phyloP scores from a whole-genome alignment of 1,140 invertebrate species.

The Drosophila lini region DNA sequence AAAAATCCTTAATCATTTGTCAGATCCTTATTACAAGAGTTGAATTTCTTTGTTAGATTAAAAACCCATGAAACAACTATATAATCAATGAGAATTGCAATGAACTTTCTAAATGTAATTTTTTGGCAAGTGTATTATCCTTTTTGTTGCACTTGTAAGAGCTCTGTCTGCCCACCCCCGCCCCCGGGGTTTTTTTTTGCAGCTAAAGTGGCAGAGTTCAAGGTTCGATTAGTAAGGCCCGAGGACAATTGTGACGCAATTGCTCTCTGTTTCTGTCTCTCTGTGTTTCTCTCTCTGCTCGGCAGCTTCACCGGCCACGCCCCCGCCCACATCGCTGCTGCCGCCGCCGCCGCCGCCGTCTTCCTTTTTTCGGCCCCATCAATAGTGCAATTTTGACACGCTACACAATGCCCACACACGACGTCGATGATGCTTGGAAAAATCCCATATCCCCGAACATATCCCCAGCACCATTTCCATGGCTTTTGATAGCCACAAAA shows the following conservation, averaged over 20 bases:
- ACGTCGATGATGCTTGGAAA: conserved; percentile 23
- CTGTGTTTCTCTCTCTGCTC: not conserved
- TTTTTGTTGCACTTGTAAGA: conserved; percentile 41
- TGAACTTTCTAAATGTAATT: not conserved
- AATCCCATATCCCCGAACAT: conserved; percentile 18
- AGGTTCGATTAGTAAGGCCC: conserved; percentile 48
- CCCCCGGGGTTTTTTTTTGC: not conserved
- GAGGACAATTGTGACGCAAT: conserved; percentile 64
- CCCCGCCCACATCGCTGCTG: conserved; percentile 7
- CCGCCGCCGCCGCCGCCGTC: not conserved
- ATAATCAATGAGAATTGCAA: not conserved
- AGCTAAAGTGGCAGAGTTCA: conserved; percentile 42
- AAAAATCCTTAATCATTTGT: not conserved
- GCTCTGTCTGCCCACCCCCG: conserved; percentile 29
- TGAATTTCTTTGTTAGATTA: no score
- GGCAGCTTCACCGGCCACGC: conserved; percentile 29
- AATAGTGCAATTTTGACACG: conserved; percentile 39
- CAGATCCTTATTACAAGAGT: not conserved
- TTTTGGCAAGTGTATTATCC: conserved; percentile 38
- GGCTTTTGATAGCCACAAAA: conserved; percentile 56
- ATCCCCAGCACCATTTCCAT: conserved; percentile 33
- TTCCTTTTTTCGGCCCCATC: conserved; percentile 7
- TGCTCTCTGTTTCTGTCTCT: conserved; percentile 21
- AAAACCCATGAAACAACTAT: not conserved
- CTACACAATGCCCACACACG: conserved; percentile 43